Evolutionary conservation across 2,888 invertebrate genomes (phyloP), one percentile per base, ranked within the genome.

Genomic region (Drosophila mercatorum): DNA sequence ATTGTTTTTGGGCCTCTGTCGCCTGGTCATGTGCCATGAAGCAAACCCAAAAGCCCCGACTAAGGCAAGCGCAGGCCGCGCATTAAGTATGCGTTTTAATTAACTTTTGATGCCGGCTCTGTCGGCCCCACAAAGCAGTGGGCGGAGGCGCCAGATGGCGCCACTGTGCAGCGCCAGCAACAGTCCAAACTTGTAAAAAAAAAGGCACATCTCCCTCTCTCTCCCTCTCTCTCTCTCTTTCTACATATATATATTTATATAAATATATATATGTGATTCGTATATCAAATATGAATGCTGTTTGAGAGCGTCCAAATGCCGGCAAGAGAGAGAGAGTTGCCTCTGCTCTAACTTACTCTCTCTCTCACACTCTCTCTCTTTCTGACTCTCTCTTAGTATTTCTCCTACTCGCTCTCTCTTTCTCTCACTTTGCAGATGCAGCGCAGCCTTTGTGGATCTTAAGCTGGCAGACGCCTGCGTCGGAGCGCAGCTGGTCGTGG

Each of bases 11-110:
- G 44, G 52, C 44, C 62, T 44, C 5, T 61, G 70, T 57, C 62
- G 71, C 70, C 51, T 63, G 70, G 71, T 63, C 71, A 71, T 71
- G 63, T 43, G 34, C 43, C 44, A 55, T 31, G 43, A 57, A 44
- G 69, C 41, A 68, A 60, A 38, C 56, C 44, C 58, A 44, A 58
- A 71, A 64, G 38, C 22, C 71, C 64, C n/a, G 49, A 49, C 59
- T 72, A 64, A 71, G 64, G 72, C 72, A 55, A 26, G 51, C 47
- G 56, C 59, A 58, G 64, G 58, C 59, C 78, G 68, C 79, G 82
- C 81, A 81, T 81, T 81, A 84, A 84, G 81, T 81, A 81, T 81
- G 81, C 81, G 81, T 84, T 81, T 81, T 81, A 81, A 84, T 81
- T 81, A 81, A 84, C 81, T 81, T 81, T 81, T 78, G 85, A 84